Evolutionary conservation across 2,888 invertebrate genomes (phyloP).

Genomic region (Gerris lacustris): DNA sequence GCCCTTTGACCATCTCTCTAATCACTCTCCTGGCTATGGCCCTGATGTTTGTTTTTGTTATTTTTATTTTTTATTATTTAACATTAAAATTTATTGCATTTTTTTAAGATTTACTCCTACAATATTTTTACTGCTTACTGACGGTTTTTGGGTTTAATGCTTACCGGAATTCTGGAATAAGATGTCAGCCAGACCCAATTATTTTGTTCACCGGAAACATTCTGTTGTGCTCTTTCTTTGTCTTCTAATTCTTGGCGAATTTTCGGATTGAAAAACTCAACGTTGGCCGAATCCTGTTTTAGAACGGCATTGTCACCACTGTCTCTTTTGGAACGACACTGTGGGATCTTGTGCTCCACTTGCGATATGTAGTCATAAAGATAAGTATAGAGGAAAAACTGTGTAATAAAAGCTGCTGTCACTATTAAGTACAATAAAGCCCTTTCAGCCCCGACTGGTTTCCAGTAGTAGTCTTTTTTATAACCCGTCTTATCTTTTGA

Average conservation of each 20-base stretch:
- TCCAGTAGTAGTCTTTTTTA: background rate
- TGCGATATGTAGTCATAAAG: constrained; percentile 15
- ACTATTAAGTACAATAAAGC: constrained; percentile 10
- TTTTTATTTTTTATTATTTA: too few relatives aligned
- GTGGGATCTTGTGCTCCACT: constrained; percentile 12
- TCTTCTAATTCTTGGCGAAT: constrained; percentile 51
- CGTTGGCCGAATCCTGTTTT: constrained; percentile 41
- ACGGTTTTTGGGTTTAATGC: constrained; percentile 30
- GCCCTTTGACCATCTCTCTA: too few relatives aligned
- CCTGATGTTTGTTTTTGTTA: too few relatives aligned
- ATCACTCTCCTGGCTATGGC: too few relatives aligned
- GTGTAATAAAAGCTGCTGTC: constrained; percentile 10
- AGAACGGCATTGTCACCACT: constrained; percentile 23
- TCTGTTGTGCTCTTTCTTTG: constrained; percentile 40
- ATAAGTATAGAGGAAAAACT: constrained; percentile 17
- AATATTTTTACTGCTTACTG: too few relatives aligned
- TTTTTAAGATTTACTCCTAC: too few relatives aligned
- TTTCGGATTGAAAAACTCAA: constrained; percentile 64
- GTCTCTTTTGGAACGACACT: constrained; percentile 20
- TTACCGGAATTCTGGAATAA: constrained; percentile 73
- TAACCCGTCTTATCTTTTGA: too few relatives aligned
- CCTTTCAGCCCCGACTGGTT: background rate
- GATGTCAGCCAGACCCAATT: constrained; percentile 80
- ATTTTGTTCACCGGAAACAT: constrained; percentile 45
- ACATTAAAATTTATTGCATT: too few relatives aligned